Evolutionary conservation across 2,797 vertebrate genomes (phyloP).

Genomic region (Leucoraja ocellata): DNA sequence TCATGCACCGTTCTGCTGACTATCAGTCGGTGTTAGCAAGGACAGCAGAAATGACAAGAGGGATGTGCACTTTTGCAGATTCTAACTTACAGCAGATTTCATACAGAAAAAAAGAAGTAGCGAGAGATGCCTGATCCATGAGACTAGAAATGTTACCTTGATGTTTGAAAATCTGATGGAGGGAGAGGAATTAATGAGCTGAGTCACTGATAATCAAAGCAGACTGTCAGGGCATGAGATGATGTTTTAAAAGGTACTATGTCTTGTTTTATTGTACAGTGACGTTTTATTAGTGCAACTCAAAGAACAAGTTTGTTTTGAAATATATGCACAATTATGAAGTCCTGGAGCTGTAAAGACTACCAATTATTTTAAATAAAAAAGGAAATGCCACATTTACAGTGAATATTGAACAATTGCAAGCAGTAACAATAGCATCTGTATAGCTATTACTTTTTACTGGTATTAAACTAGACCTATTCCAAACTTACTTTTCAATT

Average conservation of each 20-base stretch:
- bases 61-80: not conserved
- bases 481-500: not conserved
- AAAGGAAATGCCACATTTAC: not conserved
- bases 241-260: conserved; percentile 14
- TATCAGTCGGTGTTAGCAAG: not conserved
- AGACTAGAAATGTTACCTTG: not conserved
- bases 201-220: not conserved
- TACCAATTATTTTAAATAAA: not conserved
- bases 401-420: not conserved
- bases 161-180: not conserved
- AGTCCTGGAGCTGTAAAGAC: not conserved
- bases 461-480: not conserved
- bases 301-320: not conserved
- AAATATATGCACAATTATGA: not conserved
- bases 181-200: not conserved
- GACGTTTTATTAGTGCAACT: not conserved
- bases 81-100: not conserved
- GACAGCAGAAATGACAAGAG: not conserved
- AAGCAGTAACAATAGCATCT: not conserved
- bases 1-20: not conserved
- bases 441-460: not conserved
- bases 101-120: not conserved
- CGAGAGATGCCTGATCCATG: not conserved
- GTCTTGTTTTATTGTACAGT: not conserved
- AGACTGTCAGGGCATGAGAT: not conserved